phyloP scores from a whole-genome alignment of 2,113 vertebrate species.

The Oryzias celebensis region DNA sequence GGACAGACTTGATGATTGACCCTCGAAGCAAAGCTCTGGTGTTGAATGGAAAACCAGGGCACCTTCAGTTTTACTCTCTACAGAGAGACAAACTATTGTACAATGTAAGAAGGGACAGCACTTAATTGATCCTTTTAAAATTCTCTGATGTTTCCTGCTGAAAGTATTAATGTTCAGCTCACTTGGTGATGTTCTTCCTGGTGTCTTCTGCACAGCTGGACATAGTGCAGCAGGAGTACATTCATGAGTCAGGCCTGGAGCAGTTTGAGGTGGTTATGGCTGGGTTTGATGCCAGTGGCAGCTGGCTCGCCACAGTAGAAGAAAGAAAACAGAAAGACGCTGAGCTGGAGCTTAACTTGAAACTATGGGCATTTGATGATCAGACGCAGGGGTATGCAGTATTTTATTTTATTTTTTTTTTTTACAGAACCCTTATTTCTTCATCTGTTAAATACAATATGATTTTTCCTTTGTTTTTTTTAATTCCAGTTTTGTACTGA shows the following conservation, averaged over 20 bases:
- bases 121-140: neutral
- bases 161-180: neutral
- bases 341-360: slow-evolving; percentile 85
- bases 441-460: too few species aligned
- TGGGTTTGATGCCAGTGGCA: slow-evolving; percentile 76
- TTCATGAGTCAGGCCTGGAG: slow-evolving; percentile 81
- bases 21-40: slow-evolving; percentile 91
- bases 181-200: neutral
- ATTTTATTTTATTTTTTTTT: neutral
- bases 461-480: neutral
- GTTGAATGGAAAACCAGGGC: slow-evolving; percentile 94
- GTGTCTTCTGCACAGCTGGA: slow-evolving; percentile 81
- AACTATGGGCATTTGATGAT: slow-evolving; percentile 86
- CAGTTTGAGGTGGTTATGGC: slow-evolving; percentile 87
- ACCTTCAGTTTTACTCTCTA: slow-evolving; percentile 94
- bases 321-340: slow-evolving; percentile 76
- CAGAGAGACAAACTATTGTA: slow-evolving; percentile 90
- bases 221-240: slow-evolving; percentile 92
- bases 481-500: slow-evolving; percentile 85
- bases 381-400: slow-evolving; percentile 84
- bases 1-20: slow-evolving; percentile 87
- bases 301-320: slow-evolving; percentile 92
- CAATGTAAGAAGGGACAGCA: slow-evolving; percentile 80
- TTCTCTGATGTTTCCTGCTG: neutral
- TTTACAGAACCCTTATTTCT: too few species aligned